Conservation (phyloP, 2,113 vertebrate genomes). For the Albula glossodonta region DNA sequence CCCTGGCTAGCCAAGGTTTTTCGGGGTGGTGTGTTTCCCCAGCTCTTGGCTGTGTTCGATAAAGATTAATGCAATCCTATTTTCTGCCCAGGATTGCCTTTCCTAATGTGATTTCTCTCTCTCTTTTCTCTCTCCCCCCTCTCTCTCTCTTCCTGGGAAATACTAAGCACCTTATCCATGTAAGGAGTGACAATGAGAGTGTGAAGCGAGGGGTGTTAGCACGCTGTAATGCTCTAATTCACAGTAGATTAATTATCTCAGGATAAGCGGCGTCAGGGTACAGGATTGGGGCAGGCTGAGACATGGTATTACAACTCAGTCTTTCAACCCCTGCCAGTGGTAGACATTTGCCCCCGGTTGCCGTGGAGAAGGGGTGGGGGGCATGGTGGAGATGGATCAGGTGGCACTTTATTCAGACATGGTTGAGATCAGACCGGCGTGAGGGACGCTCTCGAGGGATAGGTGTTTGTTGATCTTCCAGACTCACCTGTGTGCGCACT, state of each 20-base stretch:
- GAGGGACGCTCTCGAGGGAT: neutral
- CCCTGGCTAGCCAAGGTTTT: constrained; percentile 18
- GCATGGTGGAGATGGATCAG: neutral
- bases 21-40: constrained; percentile 46
- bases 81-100: constrained; percentile 79
- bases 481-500: neutral
- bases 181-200: constrained; percentile 66
- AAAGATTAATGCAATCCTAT: constrained; percentile 79
- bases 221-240: constrained; percentile 73
- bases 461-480: neutral
- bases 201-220: constrained; percentile 62
- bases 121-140: constrained; percentile 35
- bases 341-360: constrained; percentile 2
- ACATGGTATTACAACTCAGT: constrained; percentile 14
- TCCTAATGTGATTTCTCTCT: constrained; percentile 68
- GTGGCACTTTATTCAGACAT: neutral
- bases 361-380: neutral
- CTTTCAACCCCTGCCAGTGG: constrained; percentile 5
- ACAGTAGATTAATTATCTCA: constrained; percentile 68
- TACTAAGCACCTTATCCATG: constrained; percentile 69
- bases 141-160: constrained; percentile 47
- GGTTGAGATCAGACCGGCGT: neutral
- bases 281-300: constrained; percentile 31
- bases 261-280: constrained; percentile 55
- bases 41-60: constrained; percentile 67